These are phyloP conservation scores for Grammomys dolichurus DNA, from an alignment of 2,113 vertebrate species.

Conservation along the genomic window DNA sequence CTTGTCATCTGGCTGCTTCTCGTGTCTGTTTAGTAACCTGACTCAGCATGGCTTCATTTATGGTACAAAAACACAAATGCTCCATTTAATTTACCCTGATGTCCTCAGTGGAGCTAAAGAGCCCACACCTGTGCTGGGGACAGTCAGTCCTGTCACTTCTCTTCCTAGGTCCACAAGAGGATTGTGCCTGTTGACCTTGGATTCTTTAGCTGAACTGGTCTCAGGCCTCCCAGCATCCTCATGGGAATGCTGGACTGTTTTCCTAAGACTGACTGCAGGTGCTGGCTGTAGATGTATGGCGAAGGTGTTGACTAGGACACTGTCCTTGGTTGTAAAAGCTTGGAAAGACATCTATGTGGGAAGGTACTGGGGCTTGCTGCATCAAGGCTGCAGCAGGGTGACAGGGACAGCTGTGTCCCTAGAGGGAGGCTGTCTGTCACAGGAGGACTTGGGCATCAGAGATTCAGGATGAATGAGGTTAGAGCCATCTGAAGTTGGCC, in stretches of 20 bases:
- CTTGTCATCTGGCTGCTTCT: neutral
- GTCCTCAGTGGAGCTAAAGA: neutral
- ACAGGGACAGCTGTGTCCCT: neutral
- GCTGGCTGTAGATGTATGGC: too few relatives aligned
- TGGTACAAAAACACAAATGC: neutral
- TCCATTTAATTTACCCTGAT: too few relatives aligned
- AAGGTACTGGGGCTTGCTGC: neutral
- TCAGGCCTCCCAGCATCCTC: neutral
- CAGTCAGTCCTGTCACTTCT: neutral
- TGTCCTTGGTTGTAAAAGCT: neutral
- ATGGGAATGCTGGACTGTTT: neutral
- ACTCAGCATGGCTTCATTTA: neutral
- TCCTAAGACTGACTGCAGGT: neutral
- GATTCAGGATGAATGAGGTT: neutral
- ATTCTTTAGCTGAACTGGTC: neutral
- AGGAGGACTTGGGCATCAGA: neutral
- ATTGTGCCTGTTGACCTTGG: rapidly evolving
- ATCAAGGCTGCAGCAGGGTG: neutral
- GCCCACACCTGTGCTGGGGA: neutral
- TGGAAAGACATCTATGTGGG: neutral
- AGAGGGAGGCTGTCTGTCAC: neutral
- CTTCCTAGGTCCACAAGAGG: neutral
- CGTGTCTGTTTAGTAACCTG: neutral
- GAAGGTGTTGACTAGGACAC: neutral
- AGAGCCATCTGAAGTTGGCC: too few relatives aligned